These are phyloP conservation scores for Meteorus colon DNA, from an alignment of 2,888 invertebrate species.

Conservation along the genomic window DNA sequence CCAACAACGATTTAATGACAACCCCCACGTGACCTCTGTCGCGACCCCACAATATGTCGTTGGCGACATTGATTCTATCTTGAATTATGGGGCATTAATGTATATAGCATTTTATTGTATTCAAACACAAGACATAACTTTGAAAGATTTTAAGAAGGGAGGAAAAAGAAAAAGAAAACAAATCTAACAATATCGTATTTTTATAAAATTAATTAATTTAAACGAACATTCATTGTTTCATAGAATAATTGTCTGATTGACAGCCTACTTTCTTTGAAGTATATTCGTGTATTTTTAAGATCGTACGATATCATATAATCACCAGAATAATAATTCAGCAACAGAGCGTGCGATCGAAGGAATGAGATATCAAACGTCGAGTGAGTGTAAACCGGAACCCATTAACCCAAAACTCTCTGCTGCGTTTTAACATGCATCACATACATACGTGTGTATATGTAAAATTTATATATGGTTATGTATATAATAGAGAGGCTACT, in stretches of 20 bases:
- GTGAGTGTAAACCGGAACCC: conserved; percentile 41
- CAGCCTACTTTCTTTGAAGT: neutral
- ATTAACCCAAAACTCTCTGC: conserved; percentile 36
- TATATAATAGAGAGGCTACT: neutral
- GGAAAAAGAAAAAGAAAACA: neutral
- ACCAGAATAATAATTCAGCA: conserved; percentile 21
- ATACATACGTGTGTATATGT: conserved; percentile 18
- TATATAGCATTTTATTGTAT: neutral
- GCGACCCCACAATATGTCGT: conserved; percentile 48
- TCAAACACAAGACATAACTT: neutral
- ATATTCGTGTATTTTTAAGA: neutral
- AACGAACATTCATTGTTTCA: neutral
- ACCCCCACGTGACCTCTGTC: conserved; percentile 52
- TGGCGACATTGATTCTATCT: conserved; percentile 30
- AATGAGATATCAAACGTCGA: conserved; percentile 39
- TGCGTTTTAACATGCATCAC: conserved; percentile 9
- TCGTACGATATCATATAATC: conserved; percentile 19
- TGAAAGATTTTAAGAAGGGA: neutral
- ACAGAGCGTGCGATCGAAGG: conserved; percentile 33
- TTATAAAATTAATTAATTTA: neutral
- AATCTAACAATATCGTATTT: neutral
- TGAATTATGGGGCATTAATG: neutral
- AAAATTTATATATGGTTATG: conserved; percentile 13
- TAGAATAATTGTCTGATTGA: neutral
- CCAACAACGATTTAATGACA: conserved; percentile 64